Evolutionary conservation across 1,140 invertebrate species (phyloP).

Genomic region (Triops longicaudatus): DNA sequence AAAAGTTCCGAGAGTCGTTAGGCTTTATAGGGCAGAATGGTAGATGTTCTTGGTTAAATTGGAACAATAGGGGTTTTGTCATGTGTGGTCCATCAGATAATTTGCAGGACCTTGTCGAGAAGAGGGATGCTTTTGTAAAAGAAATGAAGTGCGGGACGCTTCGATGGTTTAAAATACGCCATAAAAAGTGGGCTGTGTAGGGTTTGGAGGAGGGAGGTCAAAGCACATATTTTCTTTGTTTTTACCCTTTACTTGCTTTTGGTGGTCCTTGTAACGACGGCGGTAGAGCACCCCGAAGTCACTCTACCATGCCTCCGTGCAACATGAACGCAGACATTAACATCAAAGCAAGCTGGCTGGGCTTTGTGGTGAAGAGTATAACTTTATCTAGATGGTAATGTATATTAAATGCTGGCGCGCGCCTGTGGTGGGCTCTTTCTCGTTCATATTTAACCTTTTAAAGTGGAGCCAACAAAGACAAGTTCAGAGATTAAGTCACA

Average conservation of each 20-base stretch:
- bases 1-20: not conserved
- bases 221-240: not conserved
- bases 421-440: not conserved
- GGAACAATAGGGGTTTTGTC: slow-evolving; percentile 11
- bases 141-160: slow-evolving; percentile 14
- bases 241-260: not conserved
- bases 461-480: slow-evolving; percentile 1
- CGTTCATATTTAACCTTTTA: not conserved
- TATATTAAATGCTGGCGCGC: slow-evolving; percentile 14
- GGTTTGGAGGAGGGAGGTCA: not conserved
- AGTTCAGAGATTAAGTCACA: slow-evolving; percentile 7
- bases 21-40: slow-evolving; percentile 11
- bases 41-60: slow-evolving; percentile 3
- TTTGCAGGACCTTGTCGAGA: slow-evolving; percentile 1
- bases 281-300: not conserved
- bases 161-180: not conserved
- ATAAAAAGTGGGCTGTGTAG: not conserved
- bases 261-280: slow-evolving; percentile 6
- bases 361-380: not conserved
- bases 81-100: slow-evolving; percentile 15
- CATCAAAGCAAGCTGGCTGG: slow-evolving; percentile 2
- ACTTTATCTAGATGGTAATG: not conserved
- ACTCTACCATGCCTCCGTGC: not conserved
- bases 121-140: not conserved
- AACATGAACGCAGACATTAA: not conserved